These are phyloP conservation scores for Cheilosia soror DNA, from an alignment of 2,888 invertebrate genomes.

Conservation along the genomic window DNA sequence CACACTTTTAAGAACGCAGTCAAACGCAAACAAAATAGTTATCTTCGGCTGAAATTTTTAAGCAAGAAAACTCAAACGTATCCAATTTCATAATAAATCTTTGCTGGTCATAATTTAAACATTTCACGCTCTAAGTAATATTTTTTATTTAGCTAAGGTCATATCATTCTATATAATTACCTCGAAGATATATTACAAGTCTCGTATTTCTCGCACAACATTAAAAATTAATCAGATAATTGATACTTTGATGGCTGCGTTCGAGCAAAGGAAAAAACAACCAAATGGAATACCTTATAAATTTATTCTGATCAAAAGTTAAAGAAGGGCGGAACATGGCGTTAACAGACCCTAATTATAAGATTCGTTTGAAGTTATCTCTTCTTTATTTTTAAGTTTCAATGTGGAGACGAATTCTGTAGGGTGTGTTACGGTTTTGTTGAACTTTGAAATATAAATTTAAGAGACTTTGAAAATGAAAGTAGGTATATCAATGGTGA, in stretches of 20 bases:
- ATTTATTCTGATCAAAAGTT: constrained; percentile 57
- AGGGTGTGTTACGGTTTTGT: constrained; percentile 2
- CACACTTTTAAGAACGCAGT: background rate
- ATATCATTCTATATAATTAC: constrained; percentile 46
- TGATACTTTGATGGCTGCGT: constrained; percentile 55
- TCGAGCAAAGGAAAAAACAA: background rate
- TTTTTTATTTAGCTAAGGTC: constrained; percentile 37
- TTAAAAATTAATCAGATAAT: constrained; percentile 65
- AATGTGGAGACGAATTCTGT: background rate
- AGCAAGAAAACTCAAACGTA: constrained; percentile 10
- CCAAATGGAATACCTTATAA: constrained; percentile 28
- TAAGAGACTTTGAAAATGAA: background rate
- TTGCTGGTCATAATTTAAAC: constrained; percentile 34
- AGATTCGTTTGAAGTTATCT: constrained; percentile 31
- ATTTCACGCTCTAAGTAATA: constrained; percentile 25
- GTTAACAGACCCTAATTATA: constrained; percentile 70
- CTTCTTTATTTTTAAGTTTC: constrained; percentile 12
- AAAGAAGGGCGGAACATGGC: constrained; percentile 43
- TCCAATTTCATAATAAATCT: constrained; percentile 50
- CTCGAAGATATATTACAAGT: constrained; percentile 54
- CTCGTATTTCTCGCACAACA: constrained; percentile 68
- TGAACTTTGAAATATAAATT: background rate
- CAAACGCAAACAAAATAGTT: background rate
- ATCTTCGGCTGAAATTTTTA: background rate
- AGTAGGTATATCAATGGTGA: background rate